Evolutionary conservation across 2,888 invertebrate genomes (phyloP).

Genomic region (Tolmerus cingulatus): DNA sequence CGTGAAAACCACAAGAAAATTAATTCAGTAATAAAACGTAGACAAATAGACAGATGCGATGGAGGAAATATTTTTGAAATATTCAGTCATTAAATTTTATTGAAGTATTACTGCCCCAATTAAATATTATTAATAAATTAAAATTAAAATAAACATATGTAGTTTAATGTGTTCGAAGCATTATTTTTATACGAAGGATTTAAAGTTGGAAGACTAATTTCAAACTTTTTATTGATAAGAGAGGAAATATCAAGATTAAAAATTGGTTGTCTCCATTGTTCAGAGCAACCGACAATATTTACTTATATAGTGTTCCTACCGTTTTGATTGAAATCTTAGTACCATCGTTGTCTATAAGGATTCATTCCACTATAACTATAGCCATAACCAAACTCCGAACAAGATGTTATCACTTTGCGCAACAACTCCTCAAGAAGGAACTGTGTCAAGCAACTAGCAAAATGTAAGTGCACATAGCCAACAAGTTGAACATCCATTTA

Average conservation of each 20-base stretch:
- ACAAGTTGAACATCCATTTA: constrained; percentile 17
- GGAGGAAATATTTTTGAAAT: no score
- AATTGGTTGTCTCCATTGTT: no score
- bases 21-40: no score
- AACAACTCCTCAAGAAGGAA: background rate
- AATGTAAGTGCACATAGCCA: background rate
- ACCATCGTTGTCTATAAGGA: background rate
- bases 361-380: background rate
- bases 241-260: background rate
- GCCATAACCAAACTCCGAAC: background rate
- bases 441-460: background rate
- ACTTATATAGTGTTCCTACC: background rate
- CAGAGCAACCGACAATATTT: background rate
- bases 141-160: no score
- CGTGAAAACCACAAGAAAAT: no score
- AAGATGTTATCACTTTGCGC: background rate
- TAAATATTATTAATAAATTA: no score
- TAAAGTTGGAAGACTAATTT: background rate
- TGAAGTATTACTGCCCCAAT: no score
- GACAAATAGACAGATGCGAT: no score
- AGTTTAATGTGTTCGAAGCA: no score
- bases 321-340: background rate
- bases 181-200: background rate
- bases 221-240: background rate
- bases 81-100: no score